Evolutionary conservation across 2,888 invertebrate species (phyloP).

Genomic region (Lordiphosa andalusiaca): DNA sequence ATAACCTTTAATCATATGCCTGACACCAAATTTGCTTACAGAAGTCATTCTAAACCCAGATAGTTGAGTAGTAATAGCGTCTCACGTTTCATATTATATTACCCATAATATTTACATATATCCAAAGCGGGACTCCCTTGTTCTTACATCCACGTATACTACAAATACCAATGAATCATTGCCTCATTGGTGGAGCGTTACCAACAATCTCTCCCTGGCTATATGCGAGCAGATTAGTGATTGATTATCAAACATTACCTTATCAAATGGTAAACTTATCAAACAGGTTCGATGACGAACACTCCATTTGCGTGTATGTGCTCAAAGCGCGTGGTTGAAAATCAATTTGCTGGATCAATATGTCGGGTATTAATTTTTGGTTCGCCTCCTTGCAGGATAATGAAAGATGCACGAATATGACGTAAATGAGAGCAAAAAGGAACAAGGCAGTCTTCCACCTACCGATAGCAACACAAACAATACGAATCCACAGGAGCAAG

Average conservation of each 20-base stretch:
- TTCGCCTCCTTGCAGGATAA: constrained; percentile 60
- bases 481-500: constrained; percentile 1
- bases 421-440: constrained; percentile 76
- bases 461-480: constrained; percentile 23
- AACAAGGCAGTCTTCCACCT: constrained; percentile 76
- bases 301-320: constrained; percentile 13
- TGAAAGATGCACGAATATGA: constrained; percentile 80
- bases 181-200: neutral
- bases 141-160: constrained; percentile 2
- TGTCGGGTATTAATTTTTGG: constrained; percentile 9
- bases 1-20: too few species aligned
- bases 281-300: constrained; percentile 35
- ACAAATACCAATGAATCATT: constrained; percentile 1
- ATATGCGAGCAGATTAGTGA: constrained; percentile 38
- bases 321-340: constrained; percentile 13
- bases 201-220: neutral
- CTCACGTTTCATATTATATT: too few species aligned
- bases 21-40: too few species aligned
- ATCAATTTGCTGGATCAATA: constrained; percentile 6
- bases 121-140: neutral
- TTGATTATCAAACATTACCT: constrained; percentile 48
- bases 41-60: too few species aligned
- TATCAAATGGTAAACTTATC: constrained; percentile 49
- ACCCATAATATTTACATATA: too few species aligned
- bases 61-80: too few species aligned